Evolutionary conservation across 2,888 invertebrate species (phyloP).

Genomic region (Anodontia alba): DNA sequence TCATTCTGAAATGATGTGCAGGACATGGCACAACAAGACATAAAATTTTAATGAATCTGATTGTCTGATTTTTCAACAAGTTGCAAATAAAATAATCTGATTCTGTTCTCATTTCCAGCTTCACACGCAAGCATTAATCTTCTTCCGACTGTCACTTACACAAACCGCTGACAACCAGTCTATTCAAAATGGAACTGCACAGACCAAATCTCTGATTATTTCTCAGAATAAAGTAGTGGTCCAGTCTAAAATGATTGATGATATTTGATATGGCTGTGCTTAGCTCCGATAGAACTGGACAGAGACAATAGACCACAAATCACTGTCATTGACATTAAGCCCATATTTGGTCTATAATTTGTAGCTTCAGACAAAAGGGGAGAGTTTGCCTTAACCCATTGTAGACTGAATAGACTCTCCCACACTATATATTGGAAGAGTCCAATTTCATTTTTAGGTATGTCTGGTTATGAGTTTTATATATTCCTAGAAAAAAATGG

Average conservation of each 20-base stretch:
- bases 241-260: constrained; percentile 15
- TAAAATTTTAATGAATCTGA: neutral
- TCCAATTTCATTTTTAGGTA: no score
- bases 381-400: no score
- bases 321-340: neutral
- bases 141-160: neutral
- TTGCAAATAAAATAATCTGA: neutral
- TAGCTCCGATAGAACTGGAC: neutral
- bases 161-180: constrained; percentile 3
- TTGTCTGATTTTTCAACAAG: neutral
- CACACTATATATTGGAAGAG: no score
- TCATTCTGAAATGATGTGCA: no score
- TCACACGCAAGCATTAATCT: neutral
- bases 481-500: no score
- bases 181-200: neutral
- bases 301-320: constrained; percentile 2
- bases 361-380: no score
- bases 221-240: neutral
- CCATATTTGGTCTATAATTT: neutral
- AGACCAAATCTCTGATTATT: neutral
- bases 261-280: neutral
- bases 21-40: no score
- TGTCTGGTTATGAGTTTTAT: no score
- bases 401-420: no score
- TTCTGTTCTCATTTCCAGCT: neutral